phyloP scores from a whole-genome alignment of 2,888 invertebrate species.

The Balanococcus diminutus region DNA sequence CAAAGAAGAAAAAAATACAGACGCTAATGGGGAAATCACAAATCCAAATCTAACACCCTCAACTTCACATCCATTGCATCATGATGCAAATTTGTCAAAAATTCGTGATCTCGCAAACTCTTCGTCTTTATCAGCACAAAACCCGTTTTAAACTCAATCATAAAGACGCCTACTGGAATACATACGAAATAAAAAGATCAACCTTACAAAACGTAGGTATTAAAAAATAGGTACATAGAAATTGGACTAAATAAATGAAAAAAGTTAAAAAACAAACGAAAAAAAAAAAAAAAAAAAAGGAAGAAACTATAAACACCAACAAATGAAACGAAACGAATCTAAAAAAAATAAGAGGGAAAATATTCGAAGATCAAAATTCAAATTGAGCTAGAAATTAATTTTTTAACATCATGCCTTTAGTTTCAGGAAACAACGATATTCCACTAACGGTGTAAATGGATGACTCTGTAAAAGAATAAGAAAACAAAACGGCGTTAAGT shows the following conservation, averaged over 20 bases:
- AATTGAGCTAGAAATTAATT: slow-evolving; percentile 31
- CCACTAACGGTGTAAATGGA: slow-evolving; percentile 96
- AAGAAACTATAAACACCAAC: no score
- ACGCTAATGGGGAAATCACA: no score
- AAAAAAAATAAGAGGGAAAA: no score
- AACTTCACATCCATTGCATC: no score
- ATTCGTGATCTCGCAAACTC: no score
- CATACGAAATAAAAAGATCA: neutral
- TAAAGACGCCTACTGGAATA: no score
- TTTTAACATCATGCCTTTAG: slow-evolving; percentile 62
- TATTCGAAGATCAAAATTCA: no score
- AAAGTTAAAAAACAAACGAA: neutral
- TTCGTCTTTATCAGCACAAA: no score
- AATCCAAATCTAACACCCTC: no score
- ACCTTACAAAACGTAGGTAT: neutral
- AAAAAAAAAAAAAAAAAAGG: neutral
- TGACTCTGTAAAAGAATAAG: slow-evolving; percentile 74
- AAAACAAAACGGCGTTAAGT: slow-evolving; percentile 45
- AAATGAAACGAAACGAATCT: neutral
- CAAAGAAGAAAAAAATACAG: no score
- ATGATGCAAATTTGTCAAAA: no score
- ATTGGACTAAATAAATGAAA: slow-evolving; percentile 14
- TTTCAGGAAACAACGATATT: slow-evolving; percentile 82
- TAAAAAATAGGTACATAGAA: neutral
- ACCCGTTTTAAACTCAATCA: no score